phyloP scores from a whole-genome alignment of 1,140 invertebrate genomes.

The Bombus turneri region DNA sequence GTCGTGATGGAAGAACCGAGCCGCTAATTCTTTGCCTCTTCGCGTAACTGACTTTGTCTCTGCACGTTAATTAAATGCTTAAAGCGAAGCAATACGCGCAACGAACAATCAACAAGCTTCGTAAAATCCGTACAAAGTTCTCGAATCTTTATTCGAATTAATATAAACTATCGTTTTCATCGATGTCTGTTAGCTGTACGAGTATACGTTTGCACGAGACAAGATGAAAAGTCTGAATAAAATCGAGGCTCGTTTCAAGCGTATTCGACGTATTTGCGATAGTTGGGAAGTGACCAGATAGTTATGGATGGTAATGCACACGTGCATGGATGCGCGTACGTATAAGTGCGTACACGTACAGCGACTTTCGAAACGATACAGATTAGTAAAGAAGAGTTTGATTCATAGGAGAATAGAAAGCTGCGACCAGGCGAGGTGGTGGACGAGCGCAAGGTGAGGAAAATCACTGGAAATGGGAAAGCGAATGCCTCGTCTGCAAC shows the following conservation, averaged over 20 bases:
- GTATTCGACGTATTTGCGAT: background rate
- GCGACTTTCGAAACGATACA: conserved; percentile 48
- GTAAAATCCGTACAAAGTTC: too few species aligned
- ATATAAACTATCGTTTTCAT: background rate
- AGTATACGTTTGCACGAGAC: background rate
- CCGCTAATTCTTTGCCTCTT: too few species aligned
- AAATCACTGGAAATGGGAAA: conserved; percentile 68
- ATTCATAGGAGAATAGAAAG: conserved; percentile 90
- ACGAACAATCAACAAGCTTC: too few species aligned
- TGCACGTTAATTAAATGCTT: too few species aligned
- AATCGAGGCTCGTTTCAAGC: background rate
- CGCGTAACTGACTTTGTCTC: too few species aligned
- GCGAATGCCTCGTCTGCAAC: conserved; percentile 76
- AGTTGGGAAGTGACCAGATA: background rate
- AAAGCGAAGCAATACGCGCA: too few species aligned
- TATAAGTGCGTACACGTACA: conserved; percentile 65
- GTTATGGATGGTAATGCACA: background rate
- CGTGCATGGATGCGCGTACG: background rate
- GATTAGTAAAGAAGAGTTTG: conserved; percentile 78
- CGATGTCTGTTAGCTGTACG: too few species aligned
- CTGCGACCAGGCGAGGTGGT: conserved; percentile 95
- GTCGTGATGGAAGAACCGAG: too few species aligned
- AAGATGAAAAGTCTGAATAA: background rate
- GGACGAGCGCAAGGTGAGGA: conserved; percentile 96
- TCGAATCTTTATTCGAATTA: too few species aligned